phyloP scores from a whole-genome alignment of 2,113 vertebrate genomes.

The Fregata magnificens region DNA sequence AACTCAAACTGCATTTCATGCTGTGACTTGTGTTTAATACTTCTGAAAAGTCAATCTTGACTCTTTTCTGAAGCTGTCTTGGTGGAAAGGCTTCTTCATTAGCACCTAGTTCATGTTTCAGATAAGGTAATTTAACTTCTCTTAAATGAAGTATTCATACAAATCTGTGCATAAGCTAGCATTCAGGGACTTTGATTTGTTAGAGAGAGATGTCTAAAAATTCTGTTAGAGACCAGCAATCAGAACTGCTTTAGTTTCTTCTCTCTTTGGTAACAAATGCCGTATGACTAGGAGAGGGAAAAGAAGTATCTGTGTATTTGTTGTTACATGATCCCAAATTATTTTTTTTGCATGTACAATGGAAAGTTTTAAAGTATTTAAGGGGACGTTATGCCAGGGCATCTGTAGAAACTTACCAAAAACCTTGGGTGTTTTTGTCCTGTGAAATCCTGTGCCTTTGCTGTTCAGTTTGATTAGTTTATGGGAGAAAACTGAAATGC shows the following conservation, averaged over 20 bases:
- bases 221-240: neutral
- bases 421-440: neutral
- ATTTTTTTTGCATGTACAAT: neutral
- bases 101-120: neutral
- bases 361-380: neutral
- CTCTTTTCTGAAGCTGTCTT: neutral
- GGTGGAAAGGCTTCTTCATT: neutral
- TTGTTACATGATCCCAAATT: neutral
- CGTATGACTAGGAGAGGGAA: neutral
- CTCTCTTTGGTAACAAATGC: neutral
- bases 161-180: neutral
- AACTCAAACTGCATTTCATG: neutral
- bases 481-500: neutral
- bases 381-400: neutral
- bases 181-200: neutral
- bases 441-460: neutral
- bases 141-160: neutral
- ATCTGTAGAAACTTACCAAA: neutral
- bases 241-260: neutral
- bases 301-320: fast-evolving
- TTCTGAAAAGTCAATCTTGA: neutral
- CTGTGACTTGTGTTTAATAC: slow-evolving; percentile 9
- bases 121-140: neutral
- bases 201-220: neutral
- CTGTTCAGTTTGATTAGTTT: neutral